Percentiles rank a stretch among this genome's conserved stretches.
These are phyloP conservation scores for Camponotus fellah DNA, from an alignment of 2,888 invertebrate species.

Conservation along the genomic window DNA sequence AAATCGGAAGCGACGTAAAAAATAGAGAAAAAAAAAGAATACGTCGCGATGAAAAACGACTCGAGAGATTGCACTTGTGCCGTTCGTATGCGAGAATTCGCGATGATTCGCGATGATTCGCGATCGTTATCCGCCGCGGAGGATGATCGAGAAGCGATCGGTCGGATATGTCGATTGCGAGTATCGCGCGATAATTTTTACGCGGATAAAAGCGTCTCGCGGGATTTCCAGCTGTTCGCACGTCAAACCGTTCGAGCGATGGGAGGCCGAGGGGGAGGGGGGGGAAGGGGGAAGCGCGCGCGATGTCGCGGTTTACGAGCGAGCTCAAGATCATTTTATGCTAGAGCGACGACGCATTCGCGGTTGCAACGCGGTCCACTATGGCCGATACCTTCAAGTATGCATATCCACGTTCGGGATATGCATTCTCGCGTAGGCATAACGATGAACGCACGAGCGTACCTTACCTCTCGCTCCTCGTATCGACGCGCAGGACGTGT, in stretches of 20 bases:
- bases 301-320: constrained; percentile 3
- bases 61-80: background rate
- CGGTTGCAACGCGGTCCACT: constrained; percentile 8
- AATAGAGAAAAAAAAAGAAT: background rate
- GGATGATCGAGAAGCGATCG: constrained; percentile 27
- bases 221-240: background rate
- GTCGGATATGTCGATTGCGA: constrained; percentile 11
- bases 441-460: constrained; percentile 59
- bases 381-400: constrained; percentile 12
- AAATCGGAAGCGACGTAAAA: constrained; percentile 12
- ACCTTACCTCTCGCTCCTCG: constrained; percentile 52
- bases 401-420: constrained; percentile 29
- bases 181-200: background rate
- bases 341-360: background rate
- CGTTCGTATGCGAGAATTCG: no score
- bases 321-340: background rate
- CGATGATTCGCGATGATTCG: background rate
- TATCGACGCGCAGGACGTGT: constrained; percentile 68
- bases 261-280: background rate
- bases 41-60: background rate
- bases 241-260: background rate
- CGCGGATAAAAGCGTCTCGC: background rate
- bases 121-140: constrained; percentile 12
- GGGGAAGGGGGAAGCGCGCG: background rate
- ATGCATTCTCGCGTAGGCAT: constrained; percentile 42